Base-by-base conservation (phyloP, 2,113 vertebrate genomes). In the Myotis lucifugus region DNA sequence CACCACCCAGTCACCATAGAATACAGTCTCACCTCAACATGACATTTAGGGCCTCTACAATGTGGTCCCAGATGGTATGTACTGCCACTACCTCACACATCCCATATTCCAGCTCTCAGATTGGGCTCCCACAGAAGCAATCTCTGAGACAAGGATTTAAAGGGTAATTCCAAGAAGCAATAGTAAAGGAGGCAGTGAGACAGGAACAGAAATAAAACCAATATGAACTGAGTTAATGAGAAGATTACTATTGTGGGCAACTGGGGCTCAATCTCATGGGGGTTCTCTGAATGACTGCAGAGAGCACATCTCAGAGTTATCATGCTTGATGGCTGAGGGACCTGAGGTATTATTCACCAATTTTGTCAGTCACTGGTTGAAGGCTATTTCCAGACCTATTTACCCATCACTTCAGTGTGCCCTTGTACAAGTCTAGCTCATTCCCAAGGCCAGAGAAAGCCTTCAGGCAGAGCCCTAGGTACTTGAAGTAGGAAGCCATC, bases 371-470 rank as follows among this genome's bases (percentile, higher is more conserved):
- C 40, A 40, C 40, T 82, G 5, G 37, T 56, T 76, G n/a, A 85
- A 7, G 67, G 66, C 66, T 70, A 81, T 29, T 88, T 86, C 56
- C 84, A 67, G 48, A 76, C 48, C 42, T 27, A 70, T 42, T 78
- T 66, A 9, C 50, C 61, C 25, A 37, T 59, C 40, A 78, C 40
- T 97, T 93, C 48, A 21, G 13, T 12, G 15, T 61, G 7, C 32
- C 59, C 70, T 40, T 32, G 8, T 46, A 81, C 17, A 85, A 96
- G 29, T 79, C 74, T 83, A 91, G 25, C 72, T 88, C 21, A 15
- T 67, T 74, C 40, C n/a, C 32, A 21, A 42, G 18, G 54, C 34
- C 93, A 95, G 48, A 94, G 40, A 88, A 93, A 96, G 34, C 11
- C 37, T 27, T 32, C n/a, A 85, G 15, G 40, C 40, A 88, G 48